Evolutionary conservation across 2,797 vertebrate species (phyloP).

Genomic region (Leontocebus nigricollis): DNA sequence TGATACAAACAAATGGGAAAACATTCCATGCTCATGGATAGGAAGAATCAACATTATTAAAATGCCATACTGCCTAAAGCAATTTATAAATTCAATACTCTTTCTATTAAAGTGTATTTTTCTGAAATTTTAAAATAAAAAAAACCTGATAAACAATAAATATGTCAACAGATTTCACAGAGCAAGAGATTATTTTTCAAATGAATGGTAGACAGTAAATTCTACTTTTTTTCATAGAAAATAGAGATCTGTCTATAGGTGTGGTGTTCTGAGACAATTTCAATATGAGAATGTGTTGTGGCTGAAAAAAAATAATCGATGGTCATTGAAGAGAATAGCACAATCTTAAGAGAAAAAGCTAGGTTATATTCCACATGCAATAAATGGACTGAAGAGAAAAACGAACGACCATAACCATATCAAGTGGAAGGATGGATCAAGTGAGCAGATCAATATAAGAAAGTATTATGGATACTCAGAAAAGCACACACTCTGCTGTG

Average conservation of each 20-base stretch:
- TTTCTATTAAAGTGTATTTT: not conserved
- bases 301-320: not conserved
- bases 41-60: not conserved
- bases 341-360: not conserved
- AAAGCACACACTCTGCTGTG: not conserved
- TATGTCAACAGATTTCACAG: not conserved
- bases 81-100: not conserved
- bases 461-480: not conserved
- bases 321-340: not conserved
- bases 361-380: not conserved
- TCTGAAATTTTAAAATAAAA: not conserved
- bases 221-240: not conserved
- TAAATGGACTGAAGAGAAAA: not conserved
- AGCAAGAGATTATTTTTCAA: not conserved
- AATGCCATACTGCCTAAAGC: not conserved
- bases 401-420: not conserved
- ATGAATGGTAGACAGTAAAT: not conserved
- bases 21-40: not conserved
- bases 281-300: not conserved
- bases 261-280: not conserved
- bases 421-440: not conserved
- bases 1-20: not conserved
- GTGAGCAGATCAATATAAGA: not conserved
- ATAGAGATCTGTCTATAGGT: not conserved
- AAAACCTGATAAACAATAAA: not conserved